Base-by-base conservation (phyloP, 2,797 vertebrate genomes). In the Chloroceryle inda region DNA sequence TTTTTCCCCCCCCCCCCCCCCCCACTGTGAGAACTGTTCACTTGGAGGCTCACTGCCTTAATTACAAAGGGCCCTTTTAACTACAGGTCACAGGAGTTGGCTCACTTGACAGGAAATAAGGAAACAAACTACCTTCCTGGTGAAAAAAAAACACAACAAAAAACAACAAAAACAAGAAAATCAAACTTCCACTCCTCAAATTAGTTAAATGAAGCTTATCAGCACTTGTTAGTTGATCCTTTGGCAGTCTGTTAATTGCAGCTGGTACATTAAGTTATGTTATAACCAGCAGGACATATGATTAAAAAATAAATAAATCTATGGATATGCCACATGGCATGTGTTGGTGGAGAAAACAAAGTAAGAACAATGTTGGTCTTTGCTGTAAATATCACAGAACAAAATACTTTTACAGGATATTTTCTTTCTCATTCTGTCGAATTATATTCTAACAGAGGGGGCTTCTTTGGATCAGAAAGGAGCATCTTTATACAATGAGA, bases 191-290 rank as follows among this genome's bases (percentile, higher is more conserved):
- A 98, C 97, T 97, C 97, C 95, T 98, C 94, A 97, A 98, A 98
- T 98, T 97, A 98, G 98, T 98, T 98, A 97, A 98, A 98, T 98
- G 98, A 98, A 98, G 98, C 98, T 98, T 98, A 98, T 98, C 98
- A 96, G 92, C 66, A 89, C 95, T 98, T 97, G 98, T 96, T 97
- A 97, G 97, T 94, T 97, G 95, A 98, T 98, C 96, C 97, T 98
- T 98, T 97, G 97, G 97, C 98, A 98, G 97, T 95, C 96, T 97
- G 95, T 97, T 98, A 98, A 98, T 98, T 98, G 96, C 95, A 96
- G 95, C 92, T 98, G 90, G 94, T 97, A 95, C 88, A 96, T 98
- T 98, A 97, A 97, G 94, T 97, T 96, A 94, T 94, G 92, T 95
- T 97, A 97, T 97, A 98, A 97, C 91, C 96, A 95, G 89, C 95